Conservation (phyloP, 2,888 invertebrate species). For the Netelia virgata region DNA sequence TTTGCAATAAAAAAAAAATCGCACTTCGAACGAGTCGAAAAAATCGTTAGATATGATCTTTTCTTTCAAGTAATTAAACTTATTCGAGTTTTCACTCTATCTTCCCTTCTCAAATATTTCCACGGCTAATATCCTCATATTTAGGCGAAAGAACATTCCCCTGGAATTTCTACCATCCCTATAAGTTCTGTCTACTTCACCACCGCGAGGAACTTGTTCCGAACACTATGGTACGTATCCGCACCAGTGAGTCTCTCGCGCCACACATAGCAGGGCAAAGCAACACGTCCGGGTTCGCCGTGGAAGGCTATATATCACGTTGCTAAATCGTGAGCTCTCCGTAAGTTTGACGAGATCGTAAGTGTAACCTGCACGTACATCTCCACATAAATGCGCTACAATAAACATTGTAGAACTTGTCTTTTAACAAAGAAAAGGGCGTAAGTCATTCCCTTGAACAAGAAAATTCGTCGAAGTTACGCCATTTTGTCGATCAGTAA, state of each 20-base stretch:
- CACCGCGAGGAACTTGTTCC: conserved; percentile 17
- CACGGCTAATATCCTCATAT: not conserved
- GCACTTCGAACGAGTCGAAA: too few relatives aligned
- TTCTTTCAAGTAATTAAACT: too few relatives aligned
- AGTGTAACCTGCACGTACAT: not conserved
- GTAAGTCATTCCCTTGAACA: too few relatives aligned
- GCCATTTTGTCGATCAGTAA: too few relatives aligned
- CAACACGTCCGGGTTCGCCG: conserved; percentile 76
- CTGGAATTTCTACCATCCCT: not conserved
- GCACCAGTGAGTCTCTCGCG: not conserved
- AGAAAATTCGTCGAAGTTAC: too few relatives aligned
- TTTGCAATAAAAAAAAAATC: too few relatives aligned
- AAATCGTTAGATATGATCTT: too few relatives aligned
- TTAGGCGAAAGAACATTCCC: conserved; percentile 7
- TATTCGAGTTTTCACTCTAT: too few relatives aligned
- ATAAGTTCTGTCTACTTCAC: conserved; percentile 19
- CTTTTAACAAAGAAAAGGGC: too few relatives aligned
- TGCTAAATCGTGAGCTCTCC: conserved; percentile 60
- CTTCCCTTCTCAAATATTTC: too few relatives aligned
- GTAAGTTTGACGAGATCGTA: conserved; percentile 39
- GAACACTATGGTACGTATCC: conserved; percentile 6
- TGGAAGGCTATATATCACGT: conserved; percentile 75
- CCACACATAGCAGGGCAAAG: conserved; percentile 52
- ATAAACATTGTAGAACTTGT: too few relatives aligned
- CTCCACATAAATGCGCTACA: too few relatives aligned